Base-by-base conservation (phyloP, 2,797 vertebrate species). In the Choloepus didactylus region DNA sequence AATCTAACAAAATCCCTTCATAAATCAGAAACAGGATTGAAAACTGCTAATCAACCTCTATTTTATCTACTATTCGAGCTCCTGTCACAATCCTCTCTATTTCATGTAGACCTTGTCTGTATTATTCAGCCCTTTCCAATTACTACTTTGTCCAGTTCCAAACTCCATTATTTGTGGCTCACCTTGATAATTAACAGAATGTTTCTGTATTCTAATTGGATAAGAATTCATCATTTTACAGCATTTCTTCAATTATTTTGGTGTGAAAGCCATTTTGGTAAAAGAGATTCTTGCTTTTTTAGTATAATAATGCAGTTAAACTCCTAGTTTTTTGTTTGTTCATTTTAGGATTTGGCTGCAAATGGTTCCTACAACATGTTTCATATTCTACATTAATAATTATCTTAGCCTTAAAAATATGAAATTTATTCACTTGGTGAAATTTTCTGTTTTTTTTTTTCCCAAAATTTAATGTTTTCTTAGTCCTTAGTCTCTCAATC, bases 21-120 rank as follows among this genome's bases (percentile, higher is more conserved):
- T 31, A 35, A n/a, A 66, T 70, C 75, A 88, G 35, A 92, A 93
- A 49, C 6, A 88, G 77, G n/a, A 95, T 9, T 91, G 62, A 82
- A 93, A 92, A 49, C 29, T 72, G 41, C 25, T 79, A n/a, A 93
- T 85, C 79, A 79, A 82, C 29, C n/a, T 94, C 38, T 92, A 15
- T 92, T 84, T 82, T 91, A 56, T 90, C 62, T 93, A 9, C 80
- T 87, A 89, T 64, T 96, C 75, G 73, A 92, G n/a, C 67, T 80
- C 49, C 23, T 59, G 5, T 75, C 82, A 86, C 29, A 92, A 67
- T 2, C 23, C 1, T 90, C 56, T 72, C 60, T 38, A 67, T 49
- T 88, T 93, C 29, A 35, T 77, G 49, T 25, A 92, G 31, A 82
- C 16, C 16, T 91, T 89, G 14, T 62, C 25, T 56, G 35, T 85